phyloP scores from a whole-genome alignment of 2,888 invertebrate genomes.

The Mesorhabditis spiculigera region DNA sequence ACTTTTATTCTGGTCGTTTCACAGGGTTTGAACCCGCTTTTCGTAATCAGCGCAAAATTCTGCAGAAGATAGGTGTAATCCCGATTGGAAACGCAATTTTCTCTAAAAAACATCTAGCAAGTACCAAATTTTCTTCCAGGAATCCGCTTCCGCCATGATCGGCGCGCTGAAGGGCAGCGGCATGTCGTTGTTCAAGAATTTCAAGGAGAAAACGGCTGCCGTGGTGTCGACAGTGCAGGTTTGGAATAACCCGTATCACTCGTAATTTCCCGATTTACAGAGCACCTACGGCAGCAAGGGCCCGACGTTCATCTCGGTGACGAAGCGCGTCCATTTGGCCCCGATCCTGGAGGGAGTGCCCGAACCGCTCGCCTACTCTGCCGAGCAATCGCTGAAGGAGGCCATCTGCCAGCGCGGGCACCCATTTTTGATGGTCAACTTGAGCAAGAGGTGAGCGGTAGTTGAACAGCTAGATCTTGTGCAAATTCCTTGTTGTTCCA shows the following conservation, averaged over 20 bases:
- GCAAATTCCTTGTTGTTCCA: too few relatives aligned
- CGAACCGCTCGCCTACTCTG: slow-evolving; percentile 28
- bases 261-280: slow-evolving; percentile 58
- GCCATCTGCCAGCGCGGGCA: slow-evolving; percentile 73
- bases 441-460: slow-evolving; percentile 67
- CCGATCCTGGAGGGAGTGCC: slow-evolving; percentile 75
- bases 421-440: slow-evolving; percentile 79
- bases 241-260: not conserved
- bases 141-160: slow-evolving; percentile 60
- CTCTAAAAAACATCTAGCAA: too few relatives aligned
- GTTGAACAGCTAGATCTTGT: not conserved
- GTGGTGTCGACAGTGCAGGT: slow-evolving; percentile 89
- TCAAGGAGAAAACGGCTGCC: slow-evolving; percentile 91
- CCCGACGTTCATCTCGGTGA: slow-evolving; percentile 81
- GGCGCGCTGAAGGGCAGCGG: slow-evolving; percentile 85
- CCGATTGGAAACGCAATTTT: too few relatives aligned
- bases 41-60: too few relatives aligned
- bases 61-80: too few relatives aligned
- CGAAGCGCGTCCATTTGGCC: slow-evolving; percentile 88
- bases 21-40: too few relatives aligned
- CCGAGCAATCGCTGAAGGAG: slow-evolving; percentile 65
- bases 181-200: slow-evolving; percentile 83
- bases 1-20: too few relatives aligned
- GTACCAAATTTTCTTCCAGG: not conserved
- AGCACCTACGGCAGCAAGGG: slow-evolving; percentile 60